Evolutionary conservation across 2,888 invertebrate genomes (phyloP).

Genomic region (Lasius fuliginosus): DNA sequence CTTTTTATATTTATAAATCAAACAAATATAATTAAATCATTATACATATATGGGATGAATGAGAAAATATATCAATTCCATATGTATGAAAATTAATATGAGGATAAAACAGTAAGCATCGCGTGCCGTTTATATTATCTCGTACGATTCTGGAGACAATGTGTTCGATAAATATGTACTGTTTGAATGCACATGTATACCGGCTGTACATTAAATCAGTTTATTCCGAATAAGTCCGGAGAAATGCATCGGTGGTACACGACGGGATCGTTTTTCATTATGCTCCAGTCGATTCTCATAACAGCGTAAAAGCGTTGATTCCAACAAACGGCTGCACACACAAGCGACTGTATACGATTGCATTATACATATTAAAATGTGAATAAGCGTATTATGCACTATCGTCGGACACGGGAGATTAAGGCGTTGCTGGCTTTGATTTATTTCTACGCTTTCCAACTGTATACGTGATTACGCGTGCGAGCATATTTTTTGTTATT

Average conservation of each 20-base stretch:
- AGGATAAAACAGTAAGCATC: background rate
- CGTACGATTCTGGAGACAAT: constrained; percentile 11
- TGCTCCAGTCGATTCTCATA: constrained; percentile 46
- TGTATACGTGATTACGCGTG: constrained; percentile 3
- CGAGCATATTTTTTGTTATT: constrained; percentile 25
- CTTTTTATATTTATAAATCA: constrained; percentile 40
- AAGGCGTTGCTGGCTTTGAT: constrained; percentile 8
- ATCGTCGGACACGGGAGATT: constrained; percentile 19
- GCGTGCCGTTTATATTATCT: constrained; percentile 45
- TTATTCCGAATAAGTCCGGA: constrained; percentile 27
- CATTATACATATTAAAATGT: constrained; percentile 19
- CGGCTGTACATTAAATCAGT: constrained; percentile 63
- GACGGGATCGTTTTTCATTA: constrained; percentile 63
- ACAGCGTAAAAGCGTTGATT: constrained; percentile 51
- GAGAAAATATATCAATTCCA: background rate
- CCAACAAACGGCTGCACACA: constrained; percentile 2
- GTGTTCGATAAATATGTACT: constrained; percentile 10
- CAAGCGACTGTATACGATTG: background rate
- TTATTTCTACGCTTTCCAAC: constrained; percentile 27
- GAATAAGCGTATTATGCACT: constrained; percentile 9
- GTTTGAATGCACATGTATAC: constrained; percentile 33
- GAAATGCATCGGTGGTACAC: constrained; percentile 20
- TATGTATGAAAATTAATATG: background rate
- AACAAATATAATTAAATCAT: background rate
- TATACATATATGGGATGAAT: background rate